Evolutionary conservation across 2,113 vertebrate species (phyloP).

Genomic region (Tragelaphus strepsiceros): DNA sequence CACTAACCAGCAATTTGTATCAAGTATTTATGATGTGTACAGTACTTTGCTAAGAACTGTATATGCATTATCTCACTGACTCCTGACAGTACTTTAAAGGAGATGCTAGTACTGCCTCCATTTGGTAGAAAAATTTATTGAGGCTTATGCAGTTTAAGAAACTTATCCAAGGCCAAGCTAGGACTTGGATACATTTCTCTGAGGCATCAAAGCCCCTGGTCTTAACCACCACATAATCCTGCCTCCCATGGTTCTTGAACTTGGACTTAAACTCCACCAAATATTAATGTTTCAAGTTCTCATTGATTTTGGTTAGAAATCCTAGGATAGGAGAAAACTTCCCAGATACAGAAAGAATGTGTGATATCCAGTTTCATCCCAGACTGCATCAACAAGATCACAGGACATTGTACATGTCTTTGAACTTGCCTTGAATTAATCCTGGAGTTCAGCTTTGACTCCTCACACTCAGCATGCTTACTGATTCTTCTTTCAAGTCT

Average conservation of each 20-base stretch:
- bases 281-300: neutral
- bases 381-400: neutral
- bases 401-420: neutral
- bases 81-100: neutral
- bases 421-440: neutral
- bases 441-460: neutral
- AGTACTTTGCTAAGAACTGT: neutral
- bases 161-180: neutral
- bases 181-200: neutral
- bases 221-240: neutral
- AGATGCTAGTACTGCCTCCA: neutral
- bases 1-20: neutral
- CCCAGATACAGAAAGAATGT: neutral
- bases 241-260: neutral
- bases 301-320: neutral
- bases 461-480: neutral
- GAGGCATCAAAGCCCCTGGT: neutral
- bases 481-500: neutral
- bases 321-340: neutral
- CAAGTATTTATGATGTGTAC: neutral
- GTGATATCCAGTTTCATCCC: neutral
- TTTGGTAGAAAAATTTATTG: neutral
- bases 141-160: neutral
- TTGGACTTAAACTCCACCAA: neutral
- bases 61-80: neutral